Percentiles rank a stretch among this genome's conserved stretches.
Conservation (phyloP, 2,888 invertebrate genomes). For the Hecatera dysodea region DNA sequence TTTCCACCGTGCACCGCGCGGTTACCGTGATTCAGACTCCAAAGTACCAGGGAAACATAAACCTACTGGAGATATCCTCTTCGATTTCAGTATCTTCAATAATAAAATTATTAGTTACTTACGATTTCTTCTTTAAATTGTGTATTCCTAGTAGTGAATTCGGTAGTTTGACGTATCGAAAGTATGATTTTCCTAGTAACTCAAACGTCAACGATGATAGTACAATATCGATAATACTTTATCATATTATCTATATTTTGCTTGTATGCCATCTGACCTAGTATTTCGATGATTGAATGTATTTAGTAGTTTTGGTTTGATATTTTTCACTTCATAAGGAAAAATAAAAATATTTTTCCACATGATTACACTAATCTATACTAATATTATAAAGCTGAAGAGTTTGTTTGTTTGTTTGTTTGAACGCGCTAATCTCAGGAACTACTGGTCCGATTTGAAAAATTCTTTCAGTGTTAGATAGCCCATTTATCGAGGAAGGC, state of each 20-base stretch:
- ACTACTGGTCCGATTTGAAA: too few relatives aligned
- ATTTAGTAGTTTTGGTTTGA: too few relatives aligned
- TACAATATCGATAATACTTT: background rate
- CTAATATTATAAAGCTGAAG: too few relatives aligned
- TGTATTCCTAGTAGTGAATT: background rate
- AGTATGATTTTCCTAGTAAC: background rate
- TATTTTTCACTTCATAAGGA: background rate
- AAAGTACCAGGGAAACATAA: constrained; percentile 10
- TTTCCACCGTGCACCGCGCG: background rate
- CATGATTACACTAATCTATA: too few relatives aligned
- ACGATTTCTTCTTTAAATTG: too few relatives aligned
- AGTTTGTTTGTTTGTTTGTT: too few relatives aligned
- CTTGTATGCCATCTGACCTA: too few relatives aligned
- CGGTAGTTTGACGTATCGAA: background rate
- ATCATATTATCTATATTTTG: background rate
- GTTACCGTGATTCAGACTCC: background rate
- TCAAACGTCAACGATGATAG: too few relatives aligned
- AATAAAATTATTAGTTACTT: background rate
- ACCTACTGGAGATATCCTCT: background rate
- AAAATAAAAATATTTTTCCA: background rate
- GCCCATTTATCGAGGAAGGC: too few relatives aligned
- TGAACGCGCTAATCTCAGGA: too few relatives aligned
- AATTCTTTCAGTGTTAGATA: too few relatives aligned
- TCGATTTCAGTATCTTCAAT: background rate
- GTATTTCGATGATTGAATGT: too few relatives aligned